phyloP scores from a whole-genome alignment of 2,888 invertebrate genomes.

The Tenthredo livida region DNA sequence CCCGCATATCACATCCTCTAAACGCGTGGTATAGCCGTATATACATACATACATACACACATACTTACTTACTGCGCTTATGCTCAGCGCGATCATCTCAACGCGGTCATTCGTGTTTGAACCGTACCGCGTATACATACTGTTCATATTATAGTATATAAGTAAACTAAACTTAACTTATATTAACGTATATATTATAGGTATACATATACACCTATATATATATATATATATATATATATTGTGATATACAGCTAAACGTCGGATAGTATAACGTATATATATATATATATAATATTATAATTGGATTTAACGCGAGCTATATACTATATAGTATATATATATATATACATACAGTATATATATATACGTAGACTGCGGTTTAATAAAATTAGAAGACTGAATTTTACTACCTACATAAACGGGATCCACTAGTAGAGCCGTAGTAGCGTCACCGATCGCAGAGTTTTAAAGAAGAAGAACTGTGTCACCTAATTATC shows the following conservation, averaged over 20 bases:
- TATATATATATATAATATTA: neutral
- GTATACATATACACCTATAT: neutral
- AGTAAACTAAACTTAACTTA: neutral
- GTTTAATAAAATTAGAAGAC: slow-evolving; percentile 2
- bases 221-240: neutral
- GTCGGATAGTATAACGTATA: neutral
- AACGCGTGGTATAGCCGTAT: neutral
- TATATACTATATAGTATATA: neutral
- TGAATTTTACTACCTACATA: neutral
- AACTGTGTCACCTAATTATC: neutral
- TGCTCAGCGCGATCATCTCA: neutral
- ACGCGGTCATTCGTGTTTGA: slow-evolving; percentile 39
- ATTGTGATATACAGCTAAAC: neutral
- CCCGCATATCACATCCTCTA: neutral
- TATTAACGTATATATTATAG: neutral
- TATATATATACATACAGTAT: neutral
- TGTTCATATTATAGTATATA: neutral
- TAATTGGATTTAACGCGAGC: slow-evolving; percentile 7
- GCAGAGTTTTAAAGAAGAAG: neutral
- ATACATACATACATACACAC: no score
- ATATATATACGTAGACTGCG: neutral
- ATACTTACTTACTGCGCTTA: neutral
- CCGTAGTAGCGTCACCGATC: neutral
- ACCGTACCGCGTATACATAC: slow-evolving; percentile 5
- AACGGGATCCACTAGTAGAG: neutral